Base-by-base conservation (phyloP, 1,140 invertebrate species). In the Watersipora subatra region DNA sequence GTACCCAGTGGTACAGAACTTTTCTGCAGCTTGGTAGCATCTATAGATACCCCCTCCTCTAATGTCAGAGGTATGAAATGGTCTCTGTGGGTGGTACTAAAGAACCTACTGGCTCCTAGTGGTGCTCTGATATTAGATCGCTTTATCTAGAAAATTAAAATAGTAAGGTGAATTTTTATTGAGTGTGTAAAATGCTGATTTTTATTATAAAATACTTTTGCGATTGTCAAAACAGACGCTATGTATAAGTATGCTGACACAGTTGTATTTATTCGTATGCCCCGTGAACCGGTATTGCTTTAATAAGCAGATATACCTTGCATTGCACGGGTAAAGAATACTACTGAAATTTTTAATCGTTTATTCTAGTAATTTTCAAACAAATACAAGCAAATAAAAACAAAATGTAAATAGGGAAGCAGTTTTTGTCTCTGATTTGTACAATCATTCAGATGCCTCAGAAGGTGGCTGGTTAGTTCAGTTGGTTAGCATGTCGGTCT, bases 71-170 rank as follows among this genome's bases (percentile, higher is more conserved):
- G 58, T 22, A 28, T 22, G 58, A 12, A 59, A 28, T 59, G 58
- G 27, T 59, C 58, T 28, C 58, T 59, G 17, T 59, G 58, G 17
- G 58, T 59, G 7, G 58, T 59, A 22, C 58, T 59, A 59, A 59
- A 59, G 27, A 25, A 59, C 58, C 58, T 24, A 12, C 22, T 7
- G 22, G 7, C 27, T 24, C 58, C 58, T 12, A 59, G 58, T 28
- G 58, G 58, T 28, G 58, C 58, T 59, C 27, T 17, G 17, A 59
- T 59, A 22, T 59, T 24, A 22, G 22, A 12, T 22, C 22, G 7
- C 58, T 59, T 59, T 24, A 59, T 24, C 58, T 59, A 28, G 7
- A 59, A 59, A 12, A 28, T 12, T 17, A 59, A 25, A 55, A 17
- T 55, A 22, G 46, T 22, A 22, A 17, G 17, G 46, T 22, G 17